Conservation (phyloP, 2,113 vertebrate genomes). For the Nesoenas mayeri region DNA sequence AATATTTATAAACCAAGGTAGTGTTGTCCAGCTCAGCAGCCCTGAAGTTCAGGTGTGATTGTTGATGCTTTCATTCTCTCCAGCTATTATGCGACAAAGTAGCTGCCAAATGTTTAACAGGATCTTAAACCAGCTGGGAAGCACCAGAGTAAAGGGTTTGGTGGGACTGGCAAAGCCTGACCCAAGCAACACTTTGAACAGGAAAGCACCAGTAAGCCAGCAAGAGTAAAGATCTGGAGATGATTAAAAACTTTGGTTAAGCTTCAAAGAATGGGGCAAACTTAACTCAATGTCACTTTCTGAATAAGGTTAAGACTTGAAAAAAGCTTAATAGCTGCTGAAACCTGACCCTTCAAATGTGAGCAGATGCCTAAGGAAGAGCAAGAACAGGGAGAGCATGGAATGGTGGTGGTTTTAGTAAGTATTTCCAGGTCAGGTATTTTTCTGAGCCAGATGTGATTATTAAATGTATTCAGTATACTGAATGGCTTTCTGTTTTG, state of each 20-base stretch:
- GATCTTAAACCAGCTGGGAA: not conserved
- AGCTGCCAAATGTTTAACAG: not conserved
- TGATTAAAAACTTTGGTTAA: not conserved
- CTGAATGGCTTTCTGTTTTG: not conserved
- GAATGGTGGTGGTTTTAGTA: not conserved
- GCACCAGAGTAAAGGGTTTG: not conserved
- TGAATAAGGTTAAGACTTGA: not conserved
- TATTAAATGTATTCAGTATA: not conserved
- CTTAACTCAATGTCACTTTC: not conserved
- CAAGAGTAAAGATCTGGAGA: not conserved
- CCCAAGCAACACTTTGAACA: rapidly evolving
- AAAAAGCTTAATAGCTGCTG: not conserved
- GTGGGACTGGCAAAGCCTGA: not conserved
- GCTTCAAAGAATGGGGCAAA: not conserved
- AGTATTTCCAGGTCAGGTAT: not conserved
- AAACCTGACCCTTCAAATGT: not conserved
- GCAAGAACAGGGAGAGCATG: not conserved
- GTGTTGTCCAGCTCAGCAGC: not conserved
- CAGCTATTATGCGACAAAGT: not conserved
- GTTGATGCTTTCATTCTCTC: not conserved
- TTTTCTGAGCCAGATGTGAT: not conserved
- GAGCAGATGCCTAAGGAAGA: not conserved
- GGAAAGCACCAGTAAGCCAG: not conserved
- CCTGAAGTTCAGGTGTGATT: not conserved
- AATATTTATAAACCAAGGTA: not conserved